A percentile compares a stretch with the other conserved stretches of the same genome.
These are phyloP conservation scores for Calameuta filiformis DNA, from an alignment of 2,888 invertebrate genomes.

Conservation along the genomic window DNA sequence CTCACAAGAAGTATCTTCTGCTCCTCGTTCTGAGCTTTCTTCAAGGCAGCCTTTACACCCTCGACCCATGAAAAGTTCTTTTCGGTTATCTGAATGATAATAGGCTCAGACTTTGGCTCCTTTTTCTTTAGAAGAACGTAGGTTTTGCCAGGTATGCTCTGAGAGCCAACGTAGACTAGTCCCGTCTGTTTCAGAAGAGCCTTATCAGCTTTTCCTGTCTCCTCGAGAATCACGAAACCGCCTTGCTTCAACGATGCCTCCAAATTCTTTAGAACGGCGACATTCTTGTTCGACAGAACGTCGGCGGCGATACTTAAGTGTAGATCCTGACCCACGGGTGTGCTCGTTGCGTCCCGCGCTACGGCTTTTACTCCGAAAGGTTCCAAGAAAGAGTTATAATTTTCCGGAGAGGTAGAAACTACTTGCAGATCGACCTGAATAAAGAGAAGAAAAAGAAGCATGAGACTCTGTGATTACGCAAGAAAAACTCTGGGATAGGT, in stretches of 20 bases:
- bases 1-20: conserved; percentile 77
- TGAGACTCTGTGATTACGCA: background rate
- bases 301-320: conserved; percentile 78
- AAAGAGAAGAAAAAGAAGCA: background rate
- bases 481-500: background rate
- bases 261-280: conserved; percentile 70
- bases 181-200: conserved; percentile 54
- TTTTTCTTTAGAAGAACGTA: conserved; percentile 76
- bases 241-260: conserved; percentile 73
- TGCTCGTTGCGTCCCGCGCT: conserved; percentile 72
- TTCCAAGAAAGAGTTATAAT: conserved; percentile 70
- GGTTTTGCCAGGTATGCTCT: conserved; percentile 73
- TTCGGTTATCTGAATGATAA: conserved; percentile 77
- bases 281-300: conserved; percentile 71
- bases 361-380: conserved; percentile 74
- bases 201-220: conserved; percentile 65
- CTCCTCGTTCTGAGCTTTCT: conserved; percentile 72
- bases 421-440: conserved; percentile 71
- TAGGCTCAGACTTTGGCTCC: conserved; percentile 59
- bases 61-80: conserved; percentile 85
- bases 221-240: conserved; percentile 82
- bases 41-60: conserved; percentile 79
- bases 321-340: conserved; percentile 74
- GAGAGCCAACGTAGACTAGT: conserved; percentile 72
- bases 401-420: conserved; percentile 69